A percentile compares a stretch with the other conserved stretches of the same genome.
These are phyloP conservation scores for Tipula helvola DNA, from an alignment of 2,888 invertebrate species.

Conservation along the genomic window DNA sequence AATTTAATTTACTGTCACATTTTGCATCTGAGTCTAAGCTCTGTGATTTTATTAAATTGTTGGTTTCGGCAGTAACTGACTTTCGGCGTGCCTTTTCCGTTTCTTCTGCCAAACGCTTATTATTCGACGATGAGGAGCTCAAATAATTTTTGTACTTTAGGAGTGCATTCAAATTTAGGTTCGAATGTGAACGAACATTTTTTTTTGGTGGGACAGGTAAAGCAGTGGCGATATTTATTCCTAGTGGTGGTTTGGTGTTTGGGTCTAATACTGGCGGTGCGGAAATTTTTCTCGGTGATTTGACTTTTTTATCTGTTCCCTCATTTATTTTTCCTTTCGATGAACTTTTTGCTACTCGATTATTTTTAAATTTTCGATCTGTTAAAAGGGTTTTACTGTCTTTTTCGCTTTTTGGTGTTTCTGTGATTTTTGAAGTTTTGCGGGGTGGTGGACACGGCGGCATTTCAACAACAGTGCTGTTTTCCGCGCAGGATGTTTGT, in stretches of 20 bases:
- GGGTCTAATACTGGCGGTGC: constrained; percentile 19
- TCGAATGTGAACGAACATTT: constrained; percentile 21
- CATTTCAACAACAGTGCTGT: not conserved
- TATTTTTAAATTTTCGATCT: constrained; percentile 30
- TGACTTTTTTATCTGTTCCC: constrained; percentile 22
- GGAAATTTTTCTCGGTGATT: constrained; percentile 25
- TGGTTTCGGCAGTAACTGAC: constrained; percentile 25
- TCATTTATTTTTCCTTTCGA: constrained; percentile 28
- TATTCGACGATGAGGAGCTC: constrained; percentile 17
- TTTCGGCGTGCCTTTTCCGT: constrained; percentile 27
- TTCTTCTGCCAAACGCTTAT: constrained; percentile 26
- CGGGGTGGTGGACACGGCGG: constrained; percentile 5
- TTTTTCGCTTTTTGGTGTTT: not conserved
- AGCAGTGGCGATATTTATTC: not conserved
- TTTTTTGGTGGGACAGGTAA: constrained; percentile 15
- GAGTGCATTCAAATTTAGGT: constrained; percentile 27
- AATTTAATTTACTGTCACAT: not conserved
- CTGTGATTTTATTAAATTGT: constrained; percentile 17
- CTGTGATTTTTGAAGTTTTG: not conserved
- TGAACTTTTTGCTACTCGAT: constrained; percentile 30
- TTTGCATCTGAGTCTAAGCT: not conserved
- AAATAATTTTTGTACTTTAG: constrained; percentile 24
- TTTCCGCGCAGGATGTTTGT: not conserved
- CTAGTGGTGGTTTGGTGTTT: not conserved
- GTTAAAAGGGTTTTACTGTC: constrained; percentile 26